Percentiles rank a stretch among this genome's conserved stretches.
Evolutionary conservation across 2,888 invertebrate genomes (phyloP).

Genomic region (Margaritifera margaritifera): DNA sequence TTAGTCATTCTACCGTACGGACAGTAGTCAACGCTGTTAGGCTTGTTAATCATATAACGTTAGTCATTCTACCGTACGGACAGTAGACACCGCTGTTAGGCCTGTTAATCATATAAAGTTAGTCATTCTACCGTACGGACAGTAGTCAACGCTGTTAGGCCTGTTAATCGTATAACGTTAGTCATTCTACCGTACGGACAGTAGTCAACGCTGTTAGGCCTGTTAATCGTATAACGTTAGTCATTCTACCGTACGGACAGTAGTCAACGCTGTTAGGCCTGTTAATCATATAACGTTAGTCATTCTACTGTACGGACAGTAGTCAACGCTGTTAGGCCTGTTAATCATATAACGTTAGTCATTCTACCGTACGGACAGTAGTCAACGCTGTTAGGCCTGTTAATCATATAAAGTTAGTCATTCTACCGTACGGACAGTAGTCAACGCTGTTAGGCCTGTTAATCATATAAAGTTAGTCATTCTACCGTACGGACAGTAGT

Average conservation of each 20-base stretch:
- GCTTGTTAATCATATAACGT: constrained; percentile 25
- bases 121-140: constrained; percentile 45
- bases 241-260: constrained; percentile 46
- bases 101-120: constrained; percentile 26
- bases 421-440: constrained; percentile 46
- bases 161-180: constrained; percentile 27
- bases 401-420: constrained; percentile 9
- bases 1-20: constrained; percentile 42
- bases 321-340: constrained; percentile 29
- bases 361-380: constrained; percentile 47
- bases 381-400: constrained; percentile 28
- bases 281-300: constrained; percentile 10
- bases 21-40: constrained; percentile 31
- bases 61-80: constrained; percentile 42
- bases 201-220: constrained; percentile 21
- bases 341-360: constrained; percentile 6
- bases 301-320: constrained; percentile 46
- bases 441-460: constrained; percentile 30
- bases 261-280: constrained; percentile 28
- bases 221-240: constrained; percentile 20
- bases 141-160: constrained; percentile 23
- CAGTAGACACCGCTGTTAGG: constrained; percentile 30
- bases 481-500: constrained; percentile 46
- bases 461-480: constrained; percentile 4
- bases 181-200: constrained; percentile 48